Base-by-base conservation (phyloP, 2,113 vertebrate species). In the Sceloporus undulatus region DNA sequence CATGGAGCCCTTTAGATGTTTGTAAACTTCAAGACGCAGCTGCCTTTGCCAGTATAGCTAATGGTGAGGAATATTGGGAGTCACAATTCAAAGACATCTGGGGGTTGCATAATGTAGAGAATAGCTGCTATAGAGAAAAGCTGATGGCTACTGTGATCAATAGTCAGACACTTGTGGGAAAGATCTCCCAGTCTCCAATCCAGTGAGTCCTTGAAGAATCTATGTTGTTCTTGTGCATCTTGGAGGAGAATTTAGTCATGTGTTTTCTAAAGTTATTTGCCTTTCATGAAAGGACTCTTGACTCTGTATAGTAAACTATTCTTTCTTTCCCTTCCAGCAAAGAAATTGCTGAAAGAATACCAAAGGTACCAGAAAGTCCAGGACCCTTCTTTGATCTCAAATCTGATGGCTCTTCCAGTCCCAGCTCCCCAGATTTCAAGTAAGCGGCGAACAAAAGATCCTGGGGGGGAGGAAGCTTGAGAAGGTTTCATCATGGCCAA, bases 401-500 rank as follows among this genome's bases (percentile, higher is more conserved):
- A 56, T 96, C 94, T 75, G 95, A 96, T 65, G 95, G 95, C 71
- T 94, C 95, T 34, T 96, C 95, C 75, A 95, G 94, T 91, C 95
- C 95, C 85, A 95, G 94, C 81, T 96, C 95, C 71, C 95, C 95
- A 85, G 95, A 96, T 70, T 93, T 96, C 95, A 96, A 93, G 95
- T 96, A 91, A 94, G 95, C 93, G 89, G 79, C 89, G 92, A 94
- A 76, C 82, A 34, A 54, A 79, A 82, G 76, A 68, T 59, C 38
- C 0, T 86, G 19, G 56, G 34, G 34, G 40, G 62, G 42, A 88
- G 80, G 42, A n/a, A 56, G 11, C 3, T 90, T 59, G 34, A 27
- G 14, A 29, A 87, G 81, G 27, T 65, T 92, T 86, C 85, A 52
- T 23, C 34, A 65, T 81, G 70, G 21, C 87, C 52, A 74, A 74